Evolutionary conservation across 2,113 vertebrate species (phyloP).

Genomic region (Solea solea): DNA sequence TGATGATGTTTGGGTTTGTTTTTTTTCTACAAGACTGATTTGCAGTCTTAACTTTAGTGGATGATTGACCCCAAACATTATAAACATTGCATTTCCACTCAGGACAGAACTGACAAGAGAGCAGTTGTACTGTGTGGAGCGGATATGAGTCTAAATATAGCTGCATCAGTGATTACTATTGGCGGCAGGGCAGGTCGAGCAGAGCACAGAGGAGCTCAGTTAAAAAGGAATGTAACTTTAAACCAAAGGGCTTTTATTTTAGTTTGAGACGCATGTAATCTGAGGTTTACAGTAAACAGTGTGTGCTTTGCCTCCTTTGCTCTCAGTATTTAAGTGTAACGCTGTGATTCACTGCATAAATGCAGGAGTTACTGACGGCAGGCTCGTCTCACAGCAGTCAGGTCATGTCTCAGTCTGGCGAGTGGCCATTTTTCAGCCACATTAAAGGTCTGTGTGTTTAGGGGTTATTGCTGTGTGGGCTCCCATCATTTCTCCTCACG

Average conservation of each 20-base stretch:
- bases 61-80: constrained; percentile 6
- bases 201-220: constrained; percentile 30
- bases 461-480: constrained; percentile 27
- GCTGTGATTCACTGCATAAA: constrained; percentile 13
- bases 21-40: neutral
- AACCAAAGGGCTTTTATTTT: constrained; percentile 24
- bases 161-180: constrained; percentile 66
- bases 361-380: constrained; percentile 22
- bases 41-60: neutral
- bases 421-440: constrained; percentile 50
- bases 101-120: constrained; percentile 11
- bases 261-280: constrained; percentile 22
- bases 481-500: constrained; percentile 16
- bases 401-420: constrained; percentile 1
- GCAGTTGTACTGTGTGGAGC: constrained; percentile 39
- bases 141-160: constrained; percentile 64
- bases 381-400: neutral
- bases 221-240: constrained; percentile 31
- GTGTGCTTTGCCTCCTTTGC: too few species aligned
- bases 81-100: constrained; percentile 16
- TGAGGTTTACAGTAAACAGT: constrained; percentile 2
- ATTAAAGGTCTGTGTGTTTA: constrained; percentile 48
- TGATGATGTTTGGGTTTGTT: neutral
- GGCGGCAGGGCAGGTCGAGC: constrained; percentile 19
- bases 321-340: neutral